Percentiles rank a stretch among this genome's conserved stretches.
phyloP scores from a whole-genome alignment of 2,888 invertebrate genomes.

The Tuta absoluta region DNA sequence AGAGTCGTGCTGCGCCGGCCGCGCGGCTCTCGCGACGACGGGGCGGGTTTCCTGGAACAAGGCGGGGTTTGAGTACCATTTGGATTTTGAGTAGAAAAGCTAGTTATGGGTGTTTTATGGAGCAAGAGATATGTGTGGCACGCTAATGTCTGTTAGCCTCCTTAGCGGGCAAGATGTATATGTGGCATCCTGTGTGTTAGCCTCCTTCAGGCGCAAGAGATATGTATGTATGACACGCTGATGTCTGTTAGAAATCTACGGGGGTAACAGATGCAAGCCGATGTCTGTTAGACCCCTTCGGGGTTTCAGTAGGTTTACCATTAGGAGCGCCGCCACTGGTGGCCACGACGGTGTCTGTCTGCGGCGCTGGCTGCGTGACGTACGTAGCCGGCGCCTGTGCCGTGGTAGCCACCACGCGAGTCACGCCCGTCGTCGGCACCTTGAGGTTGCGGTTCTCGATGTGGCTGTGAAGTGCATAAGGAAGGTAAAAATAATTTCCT shows the following conservation, averaged over 20 bases:
- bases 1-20: slow-evolving; percentile 84
- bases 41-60: slow-evolving; percentile 25
- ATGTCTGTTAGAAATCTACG: too few species aligned
- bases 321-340: slow-evolving; percentile 20
- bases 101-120: too few species aligned
- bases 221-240: too few species aligned
- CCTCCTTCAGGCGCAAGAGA: too few species aligned
- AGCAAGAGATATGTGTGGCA: too few species aligned
- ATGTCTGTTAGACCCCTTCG: too few species aligned
- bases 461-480: slow-evolving; percentile 67
- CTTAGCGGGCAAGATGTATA: too few species aligned
- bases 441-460: slow-evolving; percentile 83
- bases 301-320: too few species aligned
- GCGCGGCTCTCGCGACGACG: slow-evolving; percentile 51
- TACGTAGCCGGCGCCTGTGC: slow-evolving; percentile 43
- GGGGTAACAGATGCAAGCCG: too few species aligned
- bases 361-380: slow-evolving; percentile 36
- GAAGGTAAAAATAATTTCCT: too few species aligned
- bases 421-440: slow-evolving; percentile 72
- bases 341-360: background rate
- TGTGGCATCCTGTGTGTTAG: too few species aligned
- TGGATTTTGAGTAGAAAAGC: background rate
- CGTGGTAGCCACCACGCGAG: slow-evolving; percentile 50
- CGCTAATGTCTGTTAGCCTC: too few species aligned
- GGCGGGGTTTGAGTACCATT: background rate